A percentile compares a stretch with the other conserved stretches of the same genome.
Conservation (phyloP, 2,797 vertebrate genomes). For the Crypturellus tataupa region DNA sequence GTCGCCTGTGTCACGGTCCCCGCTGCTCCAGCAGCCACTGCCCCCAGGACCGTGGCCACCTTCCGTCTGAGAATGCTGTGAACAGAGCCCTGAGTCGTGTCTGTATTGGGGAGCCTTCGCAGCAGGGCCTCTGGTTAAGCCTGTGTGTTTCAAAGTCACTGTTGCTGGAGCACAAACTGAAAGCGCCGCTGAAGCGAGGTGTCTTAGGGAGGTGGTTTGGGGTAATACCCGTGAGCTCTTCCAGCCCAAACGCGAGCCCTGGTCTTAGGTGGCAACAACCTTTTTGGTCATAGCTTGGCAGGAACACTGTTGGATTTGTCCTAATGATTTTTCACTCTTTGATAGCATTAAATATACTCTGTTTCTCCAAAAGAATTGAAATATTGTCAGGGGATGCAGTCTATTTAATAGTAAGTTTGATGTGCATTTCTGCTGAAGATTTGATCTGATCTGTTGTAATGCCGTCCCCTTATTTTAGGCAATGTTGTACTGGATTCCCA, state of each 20-base stretch:
- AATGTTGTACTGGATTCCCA: background rate
- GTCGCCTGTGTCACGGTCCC: background rate
- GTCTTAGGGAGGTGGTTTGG: no score
- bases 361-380: background rate
- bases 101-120: background rate
- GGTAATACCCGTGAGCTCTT: background rate
- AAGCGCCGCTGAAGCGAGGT: background rate
- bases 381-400: background rate
- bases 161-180: background rate
- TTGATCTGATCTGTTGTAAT: background rate
- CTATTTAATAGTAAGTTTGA: background rate
- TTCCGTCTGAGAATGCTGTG: fast-evolving
- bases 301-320: background rate
- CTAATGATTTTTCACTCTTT: background rate
- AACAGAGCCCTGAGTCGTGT: background rate
- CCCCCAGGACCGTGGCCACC: fast-evolving
- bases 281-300: fast-evolving
- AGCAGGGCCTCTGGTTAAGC: background rate
- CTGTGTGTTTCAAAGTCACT: background rate
- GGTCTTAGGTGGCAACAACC: background rate
- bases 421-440: background rate
- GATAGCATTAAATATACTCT: background rate
- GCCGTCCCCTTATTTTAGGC: constrained; percentile 7
- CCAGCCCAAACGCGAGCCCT: background rate
- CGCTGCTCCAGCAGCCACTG: background rate